Evolutionary conservation across 2,888 invertebrate species (phyloP).

Genomic region (Carterocephalus palaemon): DNA sequence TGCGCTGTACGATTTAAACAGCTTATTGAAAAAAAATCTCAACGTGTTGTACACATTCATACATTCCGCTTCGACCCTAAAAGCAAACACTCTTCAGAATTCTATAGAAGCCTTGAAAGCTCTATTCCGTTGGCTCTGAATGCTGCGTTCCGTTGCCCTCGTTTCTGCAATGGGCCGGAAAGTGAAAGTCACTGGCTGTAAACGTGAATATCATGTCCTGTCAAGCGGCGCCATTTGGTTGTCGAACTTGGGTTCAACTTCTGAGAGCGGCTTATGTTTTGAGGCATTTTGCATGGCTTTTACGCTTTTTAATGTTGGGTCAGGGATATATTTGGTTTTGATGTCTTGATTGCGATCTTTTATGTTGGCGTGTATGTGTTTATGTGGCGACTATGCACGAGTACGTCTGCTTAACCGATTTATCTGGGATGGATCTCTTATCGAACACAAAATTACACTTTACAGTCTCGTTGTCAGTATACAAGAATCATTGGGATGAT

Average conservation of each 20-base stretch:
- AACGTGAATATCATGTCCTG: constrained; percentile 29
- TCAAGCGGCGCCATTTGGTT: constrained; percentile 8
- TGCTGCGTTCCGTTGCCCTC: constrained; percentile 42
- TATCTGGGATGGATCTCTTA: too few species aligned
- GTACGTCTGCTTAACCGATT: too few species aligned
- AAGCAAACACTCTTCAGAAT: constrained; percentile 28
- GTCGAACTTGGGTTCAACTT: constrained; percentile 6
- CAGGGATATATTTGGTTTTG: too few species aligned
- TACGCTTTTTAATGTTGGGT: too few species aligned
- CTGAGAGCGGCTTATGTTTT: constrained; percentile 1
- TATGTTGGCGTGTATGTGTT: too few species aligned
- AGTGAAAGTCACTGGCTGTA: constrained; percentile 44
- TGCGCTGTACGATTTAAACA: constrained; percentile 4
- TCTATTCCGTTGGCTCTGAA: constrained; percentile 36
- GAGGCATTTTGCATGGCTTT: too few species aligned
- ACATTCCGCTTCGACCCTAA: constrained; percentile 24
- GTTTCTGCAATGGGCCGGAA: constrained; percentile 40
- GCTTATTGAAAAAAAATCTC: constrained; percentile 13
- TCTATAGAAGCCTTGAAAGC: constrained; percentile 32
- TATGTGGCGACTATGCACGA: too few species aligned
- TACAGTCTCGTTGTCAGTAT: too few species aligned
- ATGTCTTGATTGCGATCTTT: too few species aligned
- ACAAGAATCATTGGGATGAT: too few species aligned
- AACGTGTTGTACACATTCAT: constrained; percentile 3
- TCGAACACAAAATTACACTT: too few species aligned